phyloP scores from a whole-genome alignment of 2,797 vertebrate species.

The Cynodonichthys magdalenae region DNA sequence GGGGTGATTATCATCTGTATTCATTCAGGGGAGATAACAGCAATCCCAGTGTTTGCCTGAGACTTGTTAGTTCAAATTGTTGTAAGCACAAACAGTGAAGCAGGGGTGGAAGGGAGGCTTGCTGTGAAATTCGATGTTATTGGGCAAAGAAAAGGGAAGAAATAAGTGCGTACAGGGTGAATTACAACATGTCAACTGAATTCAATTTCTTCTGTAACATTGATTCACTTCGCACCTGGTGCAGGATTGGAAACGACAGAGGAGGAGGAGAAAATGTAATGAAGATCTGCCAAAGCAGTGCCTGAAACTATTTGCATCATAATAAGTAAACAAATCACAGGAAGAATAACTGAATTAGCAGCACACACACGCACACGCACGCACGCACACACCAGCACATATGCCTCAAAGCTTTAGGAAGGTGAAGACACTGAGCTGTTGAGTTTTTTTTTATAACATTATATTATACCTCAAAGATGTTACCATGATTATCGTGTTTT shows the following conservation, averaged over 20 bases:
- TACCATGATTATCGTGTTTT: background rate
- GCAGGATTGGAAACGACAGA: constrained; percentile 15
- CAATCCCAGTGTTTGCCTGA: background rate
- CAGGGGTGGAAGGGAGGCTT: background rate
- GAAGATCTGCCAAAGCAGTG: constrained; percentile 47
- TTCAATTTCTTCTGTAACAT: constrained; percentile 29
- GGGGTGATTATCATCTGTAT: background rate
- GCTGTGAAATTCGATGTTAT: background rate
- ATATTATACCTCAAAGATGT: no score
- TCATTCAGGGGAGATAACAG: background rate
- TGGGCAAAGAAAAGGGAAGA: background rate
- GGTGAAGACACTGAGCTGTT: background rate
- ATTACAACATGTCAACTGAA: constrained; percentile 12
- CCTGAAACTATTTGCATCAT: constrained; percentile 59
- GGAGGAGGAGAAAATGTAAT: constrained; percentile 36
- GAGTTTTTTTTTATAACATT: background rate
- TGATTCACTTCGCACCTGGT: constrained; percentile 39
- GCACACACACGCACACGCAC: constrained; percentile 31
- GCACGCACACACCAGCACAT: background rate
- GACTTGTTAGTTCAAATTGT: constrained; percentile 1
- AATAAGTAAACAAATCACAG: constrained; percentile 54
- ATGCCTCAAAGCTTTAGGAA: background rate
- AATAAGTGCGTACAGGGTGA: background rate
- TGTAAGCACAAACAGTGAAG: background rate
- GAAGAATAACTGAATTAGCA: constrained; percentile 56